Conservation (phyloP, 2,888 invertebrate species). For the Clistopyga incitator region DNA sequence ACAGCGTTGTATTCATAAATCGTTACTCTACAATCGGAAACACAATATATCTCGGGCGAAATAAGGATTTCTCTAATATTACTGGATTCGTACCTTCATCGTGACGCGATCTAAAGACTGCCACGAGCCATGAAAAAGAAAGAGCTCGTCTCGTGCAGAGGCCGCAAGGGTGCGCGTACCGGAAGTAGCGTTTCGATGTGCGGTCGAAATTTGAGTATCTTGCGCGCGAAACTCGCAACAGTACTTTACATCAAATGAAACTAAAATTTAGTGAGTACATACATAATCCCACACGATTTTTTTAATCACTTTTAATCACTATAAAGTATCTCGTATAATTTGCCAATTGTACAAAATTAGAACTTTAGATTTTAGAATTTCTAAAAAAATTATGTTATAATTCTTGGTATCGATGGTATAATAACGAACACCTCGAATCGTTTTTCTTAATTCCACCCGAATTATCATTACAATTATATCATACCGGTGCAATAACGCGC, state of each 20-base stretch:
- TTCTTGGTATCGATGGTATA: not conserved
- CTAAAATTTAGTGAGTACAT: not conserved
- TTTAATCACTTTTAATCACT: not conserved
- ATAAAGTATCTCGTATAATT: not conserved
- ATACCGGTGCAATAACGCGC: constrained; percentile 25
- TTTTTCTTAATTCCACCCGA: not conserved
- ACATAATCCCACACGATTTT: not conserved
- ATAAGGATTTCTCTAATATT: constrained; percentile 70
- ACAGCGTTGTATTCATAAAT: constrained; percentile 48
- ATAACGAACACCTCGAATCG: too few species aligned
- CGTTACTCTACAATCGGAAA: constrained; percentile 43
- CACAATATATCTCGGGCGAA: constrained; percentile 33
- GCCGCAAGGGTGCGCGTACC: constrained; percentile 56
- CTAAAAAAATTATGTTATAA: too few species aligned
- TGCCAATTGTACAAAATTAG: not conserved
- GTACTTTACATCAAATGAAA: not conserved
- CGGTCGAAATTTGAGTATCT: constrained; percentile 26
- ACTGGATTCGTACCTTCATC: constrained; percentile 76
- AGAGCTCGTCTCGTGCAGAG: constrained; percentile 59
- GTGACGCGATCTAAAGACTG: constrained; percentile 69
- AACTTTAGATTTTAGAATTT: too few species aligned
- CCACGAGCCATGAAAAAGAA: constrained; percentile 75
- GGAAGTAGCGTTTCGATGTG: constrained; percentile 44
- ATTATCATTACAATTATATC: too few species aligned
- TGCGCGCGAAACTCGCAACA: not conserved